Base-by-base conservation (phyloP, 1,140 invertebrate genomes). In the Cotesia chilonis region DNA sequence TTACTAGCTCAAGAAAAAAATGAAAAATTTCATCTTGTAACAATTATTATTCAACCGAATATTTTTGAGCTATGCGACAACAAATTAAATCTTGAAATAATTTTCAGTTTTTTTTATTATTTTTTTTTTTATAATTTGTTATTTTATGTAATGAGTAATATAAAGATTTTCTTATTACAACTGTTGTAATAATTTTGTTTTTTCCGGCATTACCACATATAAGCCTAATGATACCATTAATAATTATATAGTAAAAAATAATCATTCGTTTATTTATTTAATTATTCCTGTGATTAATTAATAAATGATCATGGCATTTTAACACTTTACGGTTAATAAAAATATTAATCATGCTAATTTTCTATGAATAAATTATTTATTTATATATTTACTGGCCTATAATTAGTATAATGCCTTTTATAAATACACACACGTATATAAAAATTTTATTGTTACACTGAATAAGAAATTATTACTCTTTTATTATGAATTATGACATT, bases 121-220 rank as follows among this genome's bases (percentile, higher is more conserved):
- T 14, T 14, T 14, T 14, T 14, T 85, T 79, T 85, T 85, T 83
- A 87, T 85, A 83, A 85, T 87, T 87, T 87, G 84, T 86, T 87
- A 87, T 87, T 84, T 84, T 85, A 86, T 87, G 77, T 81, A 83
- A 84, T 83, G 77, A 78, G 83, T 87, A 81, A 85, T 84, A 85
- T 78, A 69, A 81, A 81, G 70, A 73, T 84, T 85, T 83, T 77
- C 79, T 79, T 81, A 83, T 84, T 82, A 81, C 74, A 76, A 78
- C 82, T 78, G 79, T 83, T 85, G 78, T 85, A 85, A 81, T 77
- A 82, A 81, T 79, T 84, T 84, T 85, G 79, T 80, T 86, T 86
- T 81, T 79, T 78, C 80, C 80, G 79, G 81, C 85, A 84, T 85
- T 83, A 86, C 78, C 84, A 85, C 78, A 75, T 78, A 80, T 83